Base-by-base conservation (phyloP, 2,113 vertebrate species). In the Halcyon senegalensis region DNA sequence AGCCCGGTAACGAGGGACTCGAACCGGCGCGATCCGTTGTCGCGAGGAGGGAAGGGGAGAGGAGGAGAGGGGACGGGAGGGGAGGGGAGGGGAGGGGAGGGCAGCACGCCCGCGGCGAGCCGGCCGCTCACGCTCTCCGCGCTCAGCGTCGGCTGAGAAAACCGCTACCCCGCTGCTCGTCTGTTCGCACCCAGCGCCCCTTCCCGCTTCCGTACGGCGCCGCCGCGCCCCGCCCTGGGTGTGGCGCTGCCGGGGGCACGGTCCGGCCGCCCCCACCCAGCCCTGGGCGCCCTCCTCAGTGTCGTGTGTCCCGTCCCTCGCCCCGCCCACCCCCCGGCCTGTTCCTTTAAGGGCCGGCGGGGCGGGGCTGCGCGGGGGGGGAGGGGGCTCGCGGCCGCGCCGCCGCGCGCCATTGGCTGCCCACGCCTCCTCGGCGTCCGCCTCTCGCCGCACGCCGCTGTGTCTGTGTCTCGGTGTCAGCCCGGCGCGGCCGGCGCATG, bases 401-500 rank as follows among this genome's bases (percentile, higher is more conserved):
- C 64, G 53, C 81, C 88, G 89, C 66, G 16, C 30, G 13, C 83
- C 89, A 97, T 97, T 97, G 97, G 97, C 92, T 81, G 68, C 2
- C 5, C 4, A 30, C 3, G 1, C 18, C 8, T 12, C 20, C 24
- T 64, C 28, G 84, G 87, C 17, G 48, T 70, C 77, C 94, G 90
- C 95, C 96, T 85, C 75, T 60, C 55, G 4, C 58, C 31, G 27
- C 85, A 28, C 84, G 16, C 70, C 83, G 96, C 96, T 92, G 59
- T 37, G 35, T 41, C 89, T 87, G 76, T 50, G 48, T 50, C 48
- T 50, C 48, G 19, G 95, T 95, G 97, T 90, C 97, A 97, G 87
- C 53, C 94, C 72, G 60, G 73, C 48, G 87, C 77, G 93, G 97
- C 7, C 10, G 27, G 97, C 99, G 99, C 99, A 98, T 99, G 99